Percentiles rank a stretch among this genome's conserved stretches.
phyloP scores from a whole-genome alignment of 2,888 invertebrate genomes.

The Pycnomerus fuliginosus region DNA sequence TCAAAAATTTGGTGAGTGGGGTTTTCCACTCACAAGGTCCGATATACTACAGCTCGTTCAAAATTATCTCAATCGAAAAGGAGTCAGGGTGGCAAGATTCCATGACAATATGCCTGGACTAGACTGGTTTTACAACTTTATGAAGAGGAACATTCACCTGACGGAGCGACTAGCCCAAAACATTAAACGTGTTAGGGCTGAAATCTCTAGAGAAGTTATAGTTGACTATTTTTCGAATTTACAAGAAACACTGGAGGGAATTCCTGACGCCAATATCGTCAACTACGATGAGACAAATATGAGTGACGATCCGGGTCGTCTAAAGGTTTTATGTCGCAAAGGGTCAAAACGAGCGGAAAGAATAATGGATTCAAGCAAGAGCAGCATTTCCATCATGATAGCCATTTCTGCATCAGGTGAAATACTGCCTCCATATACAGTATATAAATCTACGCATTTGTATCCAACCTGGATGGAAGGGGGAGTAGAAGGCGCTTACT shows the following conservation, averaged over 20 bases:
- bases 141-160: conserved; percentile 5
- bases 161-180: conserved; percentile 15
- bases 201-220: conserved; percentile 17
- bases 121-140: conserved; percentile 16
- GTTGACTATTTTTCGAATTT: conserved; percentile 22
- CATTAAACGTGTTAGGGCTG: conserved; percentile 15
- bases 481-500: conserved; percentile 20
- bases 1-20: conserved; percentile 13
- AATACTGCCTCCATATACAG: conserved; percentile 24
- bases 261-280: conserved; percentile 10
- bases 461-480: conserved; percentile 25
- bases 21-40: conserved; percentile 16
- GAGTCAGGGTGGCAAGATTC: conserved; percentile 11
- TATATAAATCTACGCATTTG: conserved; percentile 24
- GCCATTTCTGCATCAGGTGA: conserved; percentile 19
- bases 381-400: conserved; percentile 26
- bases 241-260: conserved; percentile 11
- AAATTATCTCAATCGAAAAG: conserved; percentile 17
- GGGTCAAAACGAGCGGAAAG: conserved; percentile 24
- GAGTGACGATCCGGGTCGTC: conserved; percentile 24
- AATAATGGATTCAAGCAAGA: conserved; percentile 27
- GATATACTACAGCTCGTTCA: conserved; percentile 16
- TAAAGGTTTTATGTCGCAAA: conserved; percentile 22
- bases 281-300: conserved; percentile 28
- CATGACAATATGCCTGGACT: conserved; percentile 12